A percentile compares a stretch with the other conserved stretches of the same genome.
Evolutionary conservation across 2,888 invertebrate genomes (phyloP).

Genomic region (Unio delphinus): DNA sequence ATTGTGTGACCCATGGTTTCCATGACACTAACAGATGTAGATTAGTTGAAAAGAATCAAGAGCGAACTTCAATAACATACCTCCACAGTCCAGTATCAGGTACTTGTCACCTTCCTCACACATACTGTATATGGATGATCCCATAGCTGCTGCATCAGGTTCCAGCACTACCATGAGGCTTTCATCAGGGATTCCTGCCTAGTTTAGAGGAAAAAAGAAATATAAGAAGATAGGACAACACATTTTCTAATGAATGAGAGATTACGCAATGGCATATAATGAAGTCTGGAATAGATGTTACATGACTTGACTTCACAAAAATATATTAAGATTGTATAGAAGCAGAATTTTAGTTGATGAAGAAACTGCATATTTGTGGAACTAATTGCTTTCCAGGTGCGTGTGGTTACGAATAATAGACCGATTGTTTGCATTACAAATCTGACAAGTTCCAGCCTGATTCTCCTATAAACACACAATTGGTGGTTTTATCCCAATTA

Average conservation of each 20-base stretch:
- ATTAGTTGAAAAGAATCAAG: too few species aligned
- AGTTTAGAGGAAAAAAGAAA: neutral
- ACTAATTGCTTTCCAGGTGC: too few species aligned
- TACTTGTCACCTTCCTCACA: slow-evolving; percentile 6
- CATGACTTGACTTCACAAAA: too few species aligned
- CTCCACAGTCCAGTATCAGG: slow-evolving; percentile 11
- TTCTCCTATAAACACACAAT: too few species aligned
- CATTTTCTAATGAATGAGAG: neutral
- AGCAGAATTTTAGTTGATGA: neutral
- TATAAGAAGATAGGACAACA: neutral
- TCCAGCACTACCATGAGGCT: slow-evolving; percentile 12
- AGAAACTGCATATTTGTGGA: too few species aligned
- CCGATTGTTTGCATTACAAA: too few species aligned
- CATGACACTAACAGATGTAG: too few species aligned
- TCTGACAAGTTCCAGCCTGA: too few species aligned
- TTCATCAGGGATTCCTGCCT: slow-evolving; percentile 10
- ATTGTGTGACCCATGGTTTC: too few species aligned
- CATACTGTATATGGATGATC: slow-evolving; percentile 5
- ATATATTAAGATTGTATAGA: neutral
- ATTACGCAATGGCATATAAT: too few species aligned
- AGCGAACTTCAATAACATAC: neutral
- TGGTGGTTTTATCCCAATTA: too few species aligned
- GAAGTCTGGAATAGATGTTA: neutral
- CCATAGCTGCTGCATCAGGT: slow-evolving; percentile 13
- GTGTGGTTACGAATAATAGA: too few species aligned